Evolutionary conservation across 1,140 invertebrate species (phyloP).

Genomic region (Temnothorax longispinosus): DNA sequence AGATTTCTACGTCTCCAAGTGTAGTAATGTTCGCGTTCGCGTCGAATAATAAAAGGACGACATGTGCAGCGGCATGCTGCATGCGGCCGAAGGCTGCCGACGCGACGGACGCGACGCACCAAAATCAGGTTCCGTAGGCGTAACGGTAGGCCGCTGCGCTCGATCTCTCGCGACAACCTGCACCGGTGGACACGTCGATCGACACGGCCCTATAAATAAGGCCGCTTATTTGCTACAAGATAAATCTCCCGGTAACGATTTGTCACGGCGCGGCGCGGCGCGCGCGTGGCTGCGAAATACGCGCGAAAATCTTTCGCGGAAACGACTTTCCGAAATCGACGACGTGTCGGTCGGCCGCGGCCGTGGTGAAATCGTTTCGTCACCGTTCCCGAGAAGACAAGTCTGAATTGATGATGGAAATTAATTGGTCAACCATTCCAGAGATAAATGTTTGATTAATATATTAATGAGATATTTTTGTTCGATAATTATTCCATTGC

Average conservation of each 20-base stretch:
- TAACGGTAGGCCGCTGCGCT: conserved; percentile 36
- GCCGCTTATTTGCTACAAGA: conserved; percentile 58
- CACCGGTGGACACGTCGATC: conserved; percentile 49
- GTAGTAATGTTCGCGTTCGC: background rate
- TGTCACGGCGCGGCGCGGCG: conserved; percentile 44
- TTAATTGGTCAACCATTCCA: background rate
- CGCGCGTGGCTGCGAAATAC: conserved; percentile 28
- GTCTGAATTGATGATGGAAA: background rate
- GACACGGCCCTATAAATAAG: conserved; percentile 58
- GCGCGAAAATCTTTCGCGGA: conserved; percentile 30
- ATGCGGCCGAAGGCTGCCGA: conserved; percentile 10
- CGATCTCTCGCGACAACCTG: conserved; percentile 58
- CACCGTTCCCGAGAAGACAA: conserved; percentile 8
- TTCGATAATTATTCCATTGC: background rate
- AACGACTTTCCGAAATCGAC: conserved; percentile 14
- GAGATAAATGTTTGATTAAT: conserved; percentile 24
- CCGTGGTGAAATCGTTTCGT: conserved; percentile 46
- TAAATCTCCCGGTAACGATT: conserved; percentile 64
- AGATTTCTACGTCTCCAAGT: background rate
- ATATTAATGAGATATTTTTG: conserved; percentile 3
- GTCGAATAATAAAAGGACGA: conserved; percentile 48
- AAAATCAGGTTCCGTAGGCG: conserved; percentile 55
- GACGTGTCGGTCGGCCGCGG: background rate
- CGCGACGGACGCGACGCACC: background rate
- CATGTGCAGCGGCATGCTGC: background rate